phyloP scores from a whole-genome alignment of 2,113 vertebrate genomes.

The Aleadryas rufinucha region DNA sequence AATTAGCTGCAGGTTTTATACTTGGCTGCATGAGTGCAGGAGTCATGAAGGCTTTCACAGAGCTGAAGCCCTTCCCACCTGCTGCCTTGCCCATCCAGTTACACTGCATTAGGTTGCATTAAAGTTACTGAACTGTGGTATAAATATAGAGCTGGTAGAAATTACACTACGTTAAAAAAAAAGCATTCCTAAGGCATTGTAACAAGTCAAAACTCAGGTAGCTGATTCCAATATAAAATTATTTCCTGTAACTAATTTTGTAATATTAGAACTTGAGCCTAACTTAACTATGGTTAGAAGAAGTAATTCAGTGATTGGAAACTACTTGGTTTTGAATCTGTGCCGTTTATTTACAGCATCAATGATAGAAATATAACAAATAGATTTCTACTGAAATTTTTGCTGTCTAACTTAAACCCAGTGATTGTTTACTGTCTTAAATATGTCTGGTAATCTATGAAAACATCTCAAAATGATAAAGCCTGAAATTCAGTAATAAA shows the following conservation, averaged over 20 bases:
- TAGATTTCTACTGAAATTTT: background rate
- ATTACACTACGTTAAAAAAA: background rate
- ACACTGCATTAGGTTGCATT: background rate
- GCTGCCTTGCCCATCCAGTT: background rate
- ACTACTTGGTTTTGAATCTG: background rate
- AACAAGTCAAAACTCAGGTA: background rate
- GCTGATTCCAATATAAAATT: background rate
- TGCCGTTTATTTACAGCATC: background rate
- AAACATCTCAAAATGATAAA: background rate
- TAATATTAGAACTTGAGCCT: background rate
- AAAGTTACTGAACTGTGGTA: background rate
- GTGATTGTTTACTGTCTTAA: background rate
- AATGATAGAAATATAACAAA: background rate
- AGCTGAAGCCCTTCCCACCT: background rate
- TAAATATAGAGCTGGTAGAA: background rate
- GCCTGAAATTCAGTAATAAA: background rate
- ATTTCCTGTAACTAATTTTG: background rate
- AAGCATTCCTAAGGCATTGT: background rate
- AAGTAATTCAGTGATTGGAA: background rate
- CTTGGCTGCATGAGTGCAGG: background rate
- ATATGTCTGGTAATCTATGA: background rate
- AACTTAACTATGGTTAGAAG: background rate
- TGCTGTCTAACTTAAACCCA: background rate
- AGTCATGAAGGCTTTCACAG: background rate
- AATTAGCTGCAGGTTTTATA: background rate